phyloP scores from a whole-genome alignment of 2,888 invertebrate genomes.

The Macrosiphum euphorbiae region DNA sequence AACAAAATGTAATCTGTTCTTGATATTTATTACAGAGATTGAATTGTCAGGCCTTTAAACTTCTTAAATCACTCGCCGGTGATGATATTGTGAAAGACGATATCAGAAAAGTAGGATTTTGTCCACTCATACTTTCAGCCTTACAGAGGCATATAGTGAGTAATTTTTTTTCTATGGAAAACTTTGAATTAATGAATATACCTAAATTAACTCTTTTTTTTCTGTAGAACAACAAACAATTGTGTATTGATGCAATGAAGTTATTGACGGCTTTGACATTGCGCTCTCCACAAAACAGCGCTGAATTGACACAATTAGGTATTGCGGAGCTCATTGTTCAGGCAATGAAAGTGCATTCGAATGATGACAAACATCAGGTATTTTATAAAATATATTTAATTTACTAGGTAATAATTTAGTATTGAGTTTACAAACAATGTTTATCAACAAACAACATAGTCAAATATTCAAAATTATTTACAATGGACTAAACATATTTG shows the following conservation, averaged over 20 bases:
- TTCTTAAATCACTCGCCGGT: slow-evolving; percentile 65
- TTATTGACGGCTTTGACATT: slow-evolving; percentile 49
- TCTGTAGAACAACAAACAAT: slow-evolving; percentile 45
- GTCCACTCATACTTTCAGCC: slow-evolving; percentile 56
- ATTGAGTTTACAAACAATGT: not conserved
- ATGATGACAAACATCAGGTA: slow-evolving; percentile 60
- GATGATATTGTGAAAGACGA: slow-evolving; percentile 65
- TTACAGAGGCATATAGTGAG: slow-evolving; percentile 62
- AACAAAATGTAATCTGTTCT: not conserved
- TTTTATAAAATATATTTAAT: not conserved
- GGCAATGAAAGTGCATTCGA: slow-evolving; percentile 64
- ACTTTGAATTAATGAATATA: not conserved
- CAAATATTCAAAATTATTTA: not conserved
- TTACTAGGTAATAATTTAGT: not conserved
- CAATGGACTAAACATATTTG: not conserved
- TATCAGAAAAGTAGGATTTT: slow-evolving; percentile 63
- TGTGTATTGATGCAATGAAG: slow-evolving; percentile 50
- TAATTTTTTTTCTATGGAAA: not conserved
- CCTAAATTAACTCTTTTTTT: not conserved
- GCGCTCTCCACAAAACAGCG: slow-evolving; percentile 52
- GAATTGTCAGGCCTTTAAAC: slow-evolving; percentile 55
- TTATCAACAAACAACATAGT: not conserved
- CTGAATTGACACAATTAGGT: slow-evolving; percentile 49
- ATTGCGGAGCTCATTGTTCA: slow-evolving; percentile 64
- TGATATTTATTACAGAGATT: slow-evolving; percentile 36